phyloP scores from a whole-genome alignment of 2,888 invertebrate species.

The Alloscopus bannaensis region DNA sequence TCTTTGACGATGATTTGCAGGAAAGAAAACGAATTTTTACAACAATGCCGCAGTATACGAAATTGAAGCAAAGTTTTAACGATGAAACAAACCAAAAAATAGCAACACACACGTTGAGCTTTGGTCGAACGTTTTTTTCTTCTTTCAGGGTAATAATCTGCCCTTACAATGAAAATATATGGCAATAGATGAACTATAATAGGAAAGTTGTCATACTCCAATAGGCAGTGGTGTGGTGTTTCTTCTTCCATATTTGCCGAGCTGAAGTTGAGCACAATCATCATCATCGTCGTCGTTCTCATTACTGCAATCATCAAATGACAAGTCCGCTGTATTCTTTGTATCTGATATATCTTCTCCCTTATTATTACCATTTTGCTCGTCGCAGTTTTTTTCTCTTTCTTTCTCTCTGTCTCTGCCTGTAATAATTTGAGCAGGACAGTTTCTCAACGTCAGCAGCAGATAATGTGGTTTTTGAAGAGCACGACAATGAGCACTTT shows the following conservation, averaged over 20 bases:
- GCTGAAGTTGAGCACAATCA: conserved; percentile 26
- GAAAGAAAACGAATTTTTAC: too few species aligned
- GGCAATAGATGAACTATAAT: conserved; percentile 41
- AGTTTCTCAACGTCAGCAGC: background rate
- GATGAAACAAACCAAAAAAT: too few species aligned
- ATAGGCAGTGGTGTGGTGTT: conserved; percentile 31
- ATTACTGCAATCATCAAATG: conserved; percentile 7
- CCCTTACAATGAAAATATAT: conserved; percentile 10
- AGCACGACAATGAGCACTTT: background rate
- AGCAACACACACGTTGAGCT: too few species aligned
- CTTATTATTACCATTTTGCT: background rate
- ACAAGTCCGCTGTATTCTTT: background rate
- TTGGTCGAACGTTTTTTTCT: too few species aligned
- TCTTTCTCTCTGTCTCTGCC: background rate
- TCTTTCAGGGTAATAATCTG: too few species aligned
- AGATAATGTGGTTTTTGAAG: background rate
- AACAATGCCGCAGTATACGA: too few species aligned
- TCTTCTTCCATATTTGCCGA: conserved; percentile 46
- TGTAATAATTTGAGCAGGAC: background rate
- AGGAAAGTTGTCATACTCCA: conserved; percentile 55
- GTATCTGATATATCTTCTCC: background rate
- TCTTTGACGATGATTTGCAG: too few species aligned
- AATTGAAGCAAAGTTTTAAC: too few species aligned
- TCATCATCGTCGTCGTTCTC: conserved; percentile 16
- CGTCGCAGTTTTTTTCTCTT: background rate